A percentile compares a stretch with the other conserved stretches of the same genome.
phyloP scores from a whole-genome alignment of 2,888 invertebrate species.

The Rhamnusium bicolor region DNA sequence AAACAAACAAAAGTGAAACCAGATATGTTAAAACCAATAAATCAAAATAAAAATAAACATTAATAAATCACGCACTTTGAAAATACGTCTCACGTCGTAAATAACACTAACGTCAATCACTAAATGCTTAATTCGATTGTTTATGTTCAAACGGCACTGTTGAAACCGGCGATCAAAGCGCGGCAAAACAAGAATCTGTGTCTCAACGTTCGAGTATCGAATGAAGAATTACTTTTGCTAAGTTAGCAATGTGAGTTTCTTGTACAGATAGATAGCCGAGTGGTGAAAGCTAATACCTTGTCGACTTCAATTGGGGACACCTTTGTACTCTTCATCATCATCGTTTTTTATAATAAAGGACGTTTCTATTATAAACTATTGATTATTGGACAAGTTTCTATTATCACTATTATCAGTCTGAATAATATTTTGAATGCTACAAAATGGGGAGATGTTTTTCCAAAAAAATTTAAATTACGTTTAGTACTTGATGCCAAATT shows the following conservation, averaged over 20 bases:
- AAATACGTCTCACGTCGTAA: background rate
- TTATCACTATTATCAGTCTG: background rate
- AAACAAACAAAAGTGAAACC: conserved; percentile 16
- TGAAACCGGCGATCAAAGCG: conserved; percentile 12
- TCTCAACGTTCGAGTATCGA: conserved; percentile 2
- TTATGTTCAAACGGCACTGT: background rate
- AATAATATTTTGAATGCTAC: background rate
- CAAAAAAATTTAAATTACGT: too few species aligned
- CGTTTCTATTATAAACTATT: background rate
- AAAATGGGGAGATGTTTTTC: background rate
- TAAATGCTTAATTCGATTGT: background rate
- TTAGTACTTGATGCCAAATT: too few species aligned
- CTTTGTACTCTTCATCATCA: background rate
- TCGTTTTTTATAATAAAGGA: conserved; percentile 3
- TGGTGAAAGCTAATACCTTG: conserved; percentile 22
- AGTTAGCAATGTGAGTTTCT: background rate
- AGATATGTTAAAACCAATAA: background rate
- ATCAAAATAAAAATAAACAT: background rate
- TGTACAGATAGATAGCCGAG: conserved; percentile 5
- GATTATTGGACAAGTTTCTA: background rate
- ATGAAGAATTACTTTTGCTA: conserved; percentile 26
- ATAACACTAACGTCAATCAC: background rate
- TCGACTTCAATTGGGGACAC: conserved; percentile 27
- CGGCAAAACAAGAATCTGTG: background rate
- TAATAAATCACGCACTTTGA: background rate